phyloP scores from a whole-genome alignment of 2,888 invertebrate species.

The Aplocera efformata region DNA sequence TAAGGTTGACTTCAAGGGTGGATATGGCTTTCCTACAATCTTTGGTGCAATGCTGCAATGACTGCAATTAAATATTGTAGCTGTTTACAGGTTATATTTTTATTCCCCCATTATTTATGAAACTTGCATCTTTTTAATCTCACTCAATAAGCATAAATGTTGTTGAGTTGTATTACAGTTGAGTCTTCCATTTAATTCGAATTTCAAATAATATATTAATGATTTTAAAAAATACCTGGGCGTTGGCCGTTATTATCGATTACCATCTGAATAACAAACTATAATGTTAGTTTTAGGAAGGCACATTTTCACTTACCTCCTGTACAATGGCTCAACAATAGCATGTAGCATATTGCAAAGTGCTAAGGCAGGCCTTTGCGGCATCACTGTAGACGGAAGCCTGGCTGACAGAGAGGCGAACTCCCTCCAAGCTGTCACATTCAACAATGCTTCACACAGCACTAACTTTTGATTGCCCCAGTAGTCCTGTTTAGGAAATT shows the following conservation, averaged over 20 bases:
- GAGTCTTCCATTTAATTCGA: no score
- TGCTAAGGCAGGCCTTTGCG: conserved; percentile 88
- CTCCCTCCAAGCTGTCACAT: conserved; percentile 94
- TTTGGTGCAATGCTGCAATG: conserved; percentile 87
- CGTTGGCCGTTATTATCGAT: no score
- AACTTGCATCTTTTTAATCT: no score
- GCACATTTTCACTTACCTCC: conserved; percentile 75
- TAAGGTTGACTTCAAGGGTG: conserved; percentile 74
- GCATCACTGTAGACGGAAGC: conserved; percentile 90
- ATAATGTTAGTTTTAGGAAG: no score
- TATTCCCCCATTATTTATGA: no score
- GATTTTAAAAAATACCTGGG: no score
- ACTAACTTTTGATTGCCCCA: conserved; percentile 95
- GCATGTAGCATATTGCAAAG: conserved; percentile 90
- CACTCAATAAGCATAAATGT: no score
- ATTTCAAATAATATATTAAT: no score
- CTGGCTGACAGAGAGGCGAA: conserved; percentile 89
- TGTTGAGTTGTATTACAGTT: no score
- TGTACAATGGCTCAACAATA: conserved; percentile 92
- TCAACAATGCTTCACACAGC: conserved; percentile 92
- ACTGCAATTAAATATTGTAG: conserved; percentile 63
- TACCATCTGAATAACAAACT: no score
- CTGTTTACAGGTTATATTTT: no score
- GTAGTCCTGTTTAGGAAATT: conserved; percentile 62
- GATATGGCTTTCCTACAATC: conserved; percentile 81